Evolutionary conservation across 2,113 vertebrate genomes (phyloP), one percentile per base, ranked within the genome.

Genomic region (Colossoma macropomum): DNA sequence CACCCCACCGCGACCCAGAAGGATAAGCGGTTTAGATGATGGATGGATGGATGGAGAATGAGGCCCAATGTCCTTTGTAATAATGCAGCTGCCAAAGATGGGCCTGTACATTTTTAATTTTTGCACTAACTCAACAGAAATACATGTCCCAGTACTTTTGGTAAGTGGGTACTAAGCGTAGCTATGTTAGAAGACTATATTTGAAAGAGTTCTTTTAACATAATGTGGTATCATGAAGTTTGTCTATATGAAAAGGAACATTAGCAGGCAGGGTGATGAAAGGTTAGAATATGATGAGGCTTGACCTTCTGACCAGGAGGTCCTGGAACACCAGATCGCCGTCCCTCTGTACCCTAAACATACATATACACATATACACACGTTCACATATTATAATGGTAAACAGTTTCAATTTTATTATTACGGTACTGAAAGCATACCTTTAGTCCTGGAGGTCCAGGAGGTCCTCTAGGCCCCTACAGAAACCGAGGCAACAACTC

Each of bases 331-430:
- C 84, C 60, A 0, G 74, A 69, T 19, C 84, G 63, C 8, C 25
- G 5, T 4, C 92, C 92, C 83, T 86, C 92, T 71, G 89, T 88
- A 27, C 92, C 93, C 92, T 94, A 85, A 12, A 71, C 74, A 73
- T 10, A 73, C 52, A 81, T 50, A 79, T 10, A 74, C 60, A 79
- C 9, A 77, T 54, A 78, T 28, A 72, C 30, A 59, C n/a, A 82
- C 45, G 74, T 15, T 75, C 15, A 77, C n/a, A 80, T 45, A 45
- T 45, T 8, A 45, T 68, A 25, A 59, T 12, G 3, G 32, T 23
- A 1, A 34, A 34, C 1, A 66, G 13, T 66, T 30, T 6, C 34
- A 25, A 27, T 0, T 5, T 2, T 25, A 48, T 4, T 7, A 72
- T 12, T 28, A 41, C 30, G 5, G 8, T 19, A 3, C 0, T 27